Evolutionary conservation across 2,888 invertebrate species (phyloP), one percentile per base, ranked within the genome.

Genomic region (Nudaria mundana): DNA sequence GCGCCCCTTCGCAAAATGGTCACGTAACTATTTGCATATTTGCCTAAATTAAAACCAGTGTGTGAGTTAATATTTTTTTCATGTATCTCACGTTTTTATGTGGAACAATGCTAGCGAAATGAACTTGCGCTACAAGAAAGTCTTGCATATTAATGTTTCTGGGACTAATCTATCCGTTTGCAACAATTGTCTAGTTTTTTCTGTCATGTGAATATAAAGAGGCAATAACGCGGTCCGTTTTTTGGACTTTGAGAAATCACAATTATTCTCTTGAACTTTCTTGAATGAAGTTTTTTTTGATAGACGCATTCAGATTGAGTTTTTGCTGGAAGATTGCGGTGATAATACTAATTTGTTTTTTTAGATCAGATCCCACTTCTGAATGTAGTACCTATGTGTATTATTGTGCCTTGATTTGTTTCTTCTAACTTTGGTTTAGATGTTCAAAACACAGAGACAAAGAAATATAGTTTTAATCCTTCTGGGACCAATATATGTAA

Each of bases 11-110:
- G 81, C 76, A 81, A 86, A 82, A 86, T 87, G 86, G 86, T 87
- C 87, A 87, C 87, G 87, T 86, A 75, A 63, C 41, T 54, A 87
- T 87, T 87, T 81, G 77, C 87, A 86, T 87, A 83, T 80, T 76
- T 63, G 83, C 72, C 76, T 82, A 82, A 84, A 83, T 85, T 82
- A 84, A 75, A 74, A 66, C 56, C 55, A 71, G 76, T 45, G 40
- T 57, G 54, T 82, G 84, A 71, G 76, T 66, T 66, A 55, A 51
- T 48, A 58, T 81, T 85, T 85, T 85, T 87, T 85, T 67, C 44
- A 47, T 40, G 50, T 69, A 77, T 87, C 87, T 81, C 87, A 87
- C 87, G 86, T 83, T 87, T 82, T 86, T 84, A 35, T 63, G 39
- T 43, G 40, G 60, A 66, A 74, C 79, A 78, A 79, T 80, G 66